These are phyloP conservation scores for Pilophorus perplexus DNA, from an alignment of 2,888 invertebrate genomes.

Conservation along the genomic window DNA sequence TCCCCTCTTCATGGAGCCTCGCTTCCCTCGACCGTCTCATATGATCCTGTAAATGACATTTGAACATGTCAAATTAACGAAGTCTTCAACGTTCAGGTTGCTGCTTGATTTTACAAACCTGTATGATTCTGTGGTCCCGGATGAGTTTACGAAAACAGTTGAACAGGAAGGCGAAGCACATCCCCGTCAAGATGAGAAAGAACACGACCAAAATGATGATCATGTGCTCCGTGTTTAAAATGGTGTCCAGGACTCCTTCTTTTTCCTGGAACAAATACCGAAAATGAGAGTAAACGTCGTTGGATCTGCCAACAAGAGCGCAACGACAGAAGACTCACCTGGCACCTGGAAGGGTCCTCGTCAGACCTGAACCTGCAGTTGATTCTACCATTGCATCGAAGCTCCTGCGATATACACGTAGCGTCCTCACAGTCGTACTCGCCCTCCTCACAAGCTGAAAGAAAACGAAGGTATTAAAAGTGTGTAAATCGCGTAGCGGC, in stretches of 20 bases:
- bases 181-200: constrained; percentile 79
- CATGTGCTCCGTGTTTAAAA: constrained; percentile 63
- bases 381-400: constrained; percentile 69
- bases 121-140: constrained; percentile 81
- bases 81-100: background rate
- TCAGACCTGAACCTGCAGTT: constrained; percentile 84
- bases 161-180: constrained; percentile 84
- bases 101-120: constrained; percentile 57
- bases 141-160: constrained; percentile 83
- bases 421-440: constrained; percentile 86
- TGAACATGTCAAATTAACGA: background rate
- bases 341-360: constrained; percentile 63
- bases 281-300: background rate
- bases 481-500: no score
- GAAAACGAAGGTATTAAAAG: constrained; percentile 7
- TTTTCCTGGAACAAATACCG: constrained; percentile 49
- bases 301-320: background rate
- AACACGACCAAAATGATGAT: constrained; percentile 84
- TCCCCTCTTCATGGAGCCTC: constrained; percentile 52
- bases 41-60: constrained; percentile 59
- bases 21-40: constrained; percentile 70
- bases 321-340: constrained; percentile 52
- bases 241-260: constrained; percentile 47
- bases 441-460: constrained; percentile 55
- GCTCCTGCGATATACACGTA: constrained; percentile 70